Percentiles rank a stretch among this genome's conserved stretches.
These are phyloP conservation scores for Neria commutata DNA, from an alignment of 2,888 invertebrate genomes.

Conservation along the genomic window DNA sequence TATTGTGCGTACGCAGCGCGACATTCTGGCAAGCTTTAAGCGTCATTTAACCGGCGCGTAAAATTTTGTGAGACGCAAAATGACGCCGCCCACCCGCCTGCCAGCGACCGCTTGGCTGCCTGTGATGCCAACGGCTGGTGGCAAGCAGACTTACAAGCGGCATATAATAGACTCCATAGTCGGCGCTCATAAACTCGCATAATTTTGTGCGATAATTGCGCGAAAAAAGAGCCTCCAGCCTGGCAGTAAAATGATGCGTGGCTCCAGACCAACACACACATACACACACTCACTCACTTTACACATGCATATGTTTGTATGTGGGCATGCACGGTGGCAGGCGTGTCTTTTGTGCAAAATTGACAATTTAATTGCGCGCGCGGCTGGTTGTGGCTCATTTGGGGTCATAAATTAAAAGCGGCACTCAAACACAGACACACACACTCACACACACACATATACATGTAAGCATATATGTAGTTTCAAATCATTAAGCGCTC, in stretches of 20 bases:
- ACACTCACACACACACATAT: no score
- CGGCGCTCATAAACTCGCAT: slow-evolving; percentile 3
- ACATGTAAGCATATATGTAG: no score
- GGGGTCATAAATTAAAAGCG: neutral
- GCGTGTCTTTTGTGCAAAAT: neutral
- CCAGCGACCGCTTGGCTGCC: no score
- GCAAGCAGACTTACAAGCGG: no score
- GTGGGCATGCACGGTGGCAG: neutral
- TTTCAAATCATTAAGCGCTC: no score
- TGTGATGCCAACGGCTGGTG: no score
- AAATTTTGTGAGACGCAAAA: neutral
- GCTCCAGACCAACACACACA: no score
- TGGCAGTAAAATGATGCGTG: neutral
- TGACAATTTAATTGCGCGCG: slow-evolving; percentile 5
- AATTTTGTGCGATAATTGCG: slow-evolving; percentile 1
- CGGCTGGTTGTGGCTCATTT: neutral
- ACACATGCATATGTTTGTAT: neutral
- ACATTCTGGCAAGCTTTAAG: neutral
- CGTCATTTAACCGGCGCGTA: slow-evolving; percentile 21
- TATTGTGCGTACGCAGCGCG: no score
- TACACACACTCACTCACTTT: no score
- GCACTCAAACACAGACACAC: no score
- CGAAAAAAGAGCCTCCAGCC: neutral
- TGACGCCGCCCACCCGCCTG: neutral
- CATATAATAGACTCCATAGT: slow-evolving; percentile 11